phyloP scores from a whole-genome alignment of 2,113 vertebrate species.

The Melozone crissalis region DNA sequence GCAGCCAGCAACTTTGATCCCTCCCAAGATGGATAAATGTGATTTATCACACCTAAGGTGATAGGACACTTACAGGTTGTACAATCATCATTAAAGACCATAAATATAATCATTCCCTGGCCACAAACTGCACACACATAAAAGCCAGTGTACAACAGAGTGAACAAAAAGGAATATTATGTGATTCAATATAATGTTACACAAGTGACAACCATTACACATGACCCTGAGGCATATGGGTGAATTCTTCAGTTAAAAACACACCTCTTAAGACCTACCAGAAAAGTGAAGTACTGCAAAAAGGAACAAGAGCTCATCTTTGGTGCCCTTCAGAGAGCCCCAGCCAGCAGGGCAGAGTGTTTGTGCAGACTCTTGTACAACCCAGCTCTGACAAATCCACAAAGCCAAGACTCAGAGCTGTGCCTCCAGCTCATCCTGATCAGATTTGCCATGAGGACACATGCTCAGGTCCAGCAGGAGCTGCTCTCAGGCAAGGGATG shows the following conservation, averaged over 20 bases:
- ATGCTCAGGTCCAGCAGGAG: background rate
- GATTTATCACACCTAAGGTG: background rate
- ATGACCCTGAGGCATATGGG: background rate
- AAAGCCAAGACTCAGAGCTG: background rate
- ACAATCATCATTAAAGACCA: background rate
- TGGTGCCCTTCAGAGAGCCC: background rate
- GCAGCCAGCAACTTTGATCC: background rate
- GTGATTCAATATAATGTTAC: background rate
- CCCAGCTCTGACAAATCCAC: background rate
- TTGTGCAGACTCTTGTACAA: background rate
- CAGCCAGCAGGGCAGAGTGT: background rate
- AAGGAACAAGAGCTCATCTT: background rate
- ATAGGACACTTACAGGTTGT: background rate
- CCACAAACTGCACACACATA: background rate
- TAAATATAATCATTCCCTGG: background rate
- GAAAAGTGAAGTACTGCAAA: background rate
- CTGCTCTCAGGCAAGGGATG: background rate
- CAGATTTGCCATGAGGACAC: rapidly evolving
- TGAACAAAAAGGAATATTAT: background rate
- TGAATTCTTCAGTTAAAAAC: background rate
- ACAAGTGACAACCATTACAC: background rate
- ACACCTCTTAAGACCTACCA: background rate
- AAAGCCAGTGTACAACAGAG: background rate
- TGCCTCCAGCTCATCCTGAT: background rate
- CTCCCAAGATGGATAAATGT: rapidly evolving